phyloP scores from a whole-genome alignment of 1,140 invertebrate genomes.

The Drosophila athabasca region DNA sequence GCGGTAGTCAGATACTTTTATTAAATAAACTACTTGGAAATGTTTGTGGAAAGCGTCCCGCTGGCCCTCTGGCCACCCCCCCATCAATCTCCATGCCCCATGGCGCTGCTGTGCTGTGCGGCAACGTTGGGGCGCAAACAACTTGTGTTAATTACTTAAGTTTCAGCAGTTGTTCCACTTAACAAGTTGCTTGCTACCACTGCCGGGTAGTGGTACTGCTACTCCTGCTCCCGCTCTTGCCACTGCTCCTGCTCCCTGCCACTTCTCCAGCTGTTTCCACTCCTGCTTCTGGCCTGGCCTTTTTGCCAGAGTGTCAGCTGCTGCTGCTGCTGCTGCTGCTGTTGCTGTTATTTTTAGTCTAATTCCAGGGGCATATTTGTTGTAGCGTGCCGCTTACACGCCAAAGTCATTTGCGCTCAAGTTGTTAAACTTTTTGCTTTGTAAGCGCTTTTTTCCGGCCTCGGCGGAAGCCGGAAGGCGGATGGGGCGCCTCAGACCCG shows the following conservation, averaged over 20 bases:
- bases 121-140: constrained; percentile 60
- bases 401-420: constrained; percentile 75
- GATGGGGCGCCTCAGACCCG: too few relatives aligned
- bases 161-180: constrained; percentile 76
- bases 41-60: constrained; percentile 7
- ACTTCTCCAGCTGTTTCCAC: not conserved
- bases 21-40: constrained; percentile 60
- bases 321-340: constrained; percentile 11
- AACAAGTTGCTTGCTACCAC: constrained; percentile 54
- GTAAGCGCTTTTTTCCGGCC: constrained; percentile 74
- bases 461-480: constrained; percentile 48
- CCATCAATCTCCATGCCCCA: constrained; percentile 12
- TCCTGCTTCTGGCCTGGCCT: not conserved
- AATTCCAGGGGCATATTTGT: constrained; percentile 65
- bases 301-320: too few relatives aligned
- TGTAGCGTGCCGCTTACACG: constrained; percentile 73
- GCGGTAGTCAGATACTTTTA: constrained; percentile 40
- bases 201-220: constrained; percentile 6
- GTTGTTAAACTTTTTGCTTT: constrained; percentile 75
- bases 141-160: constrained; percentile 79
- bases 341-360: constrained; percentile 63
- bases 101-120: constrained; percentile 1
- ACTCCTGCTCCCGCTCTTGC: constrained; percentile 15
- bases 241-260: constrained; percentile 13
- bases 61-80: not conserved